Evolutionary conservation across 2,888 invertebrate species (phyloP), one percentile per base, ranked within the genome.

Genomic region (Stenotaenia linearis): DNA sequence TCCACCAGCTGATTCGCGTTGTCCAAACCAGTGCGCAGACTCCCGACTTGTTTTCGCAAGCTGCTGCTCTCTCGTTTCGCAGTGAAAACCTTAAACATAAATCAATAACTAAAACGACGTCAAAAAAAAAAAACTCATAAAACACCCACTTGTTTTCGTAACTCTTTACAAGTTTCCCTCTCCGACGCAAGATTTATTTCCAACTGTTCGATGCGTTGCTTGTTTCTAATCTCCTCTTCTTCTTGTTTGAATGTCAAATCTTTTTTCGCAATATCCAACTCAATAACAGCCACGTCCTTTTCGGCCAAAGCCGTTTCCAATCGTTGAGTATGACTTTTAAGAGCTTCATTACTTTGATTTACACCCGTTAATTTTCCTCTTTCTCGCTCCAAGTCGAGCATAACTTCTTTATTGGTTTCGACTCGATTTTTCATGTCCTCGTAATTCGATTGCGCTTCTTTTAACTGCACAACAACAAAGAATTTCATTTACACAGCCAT

Each of bases 311-410:
- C 84, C 40, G 83, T 83, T 83, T 87, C 87, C 75, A 87, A 82
- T 76, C 84, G 84, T 0, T 82, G 80, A 15, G 85, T 83, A 82
- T 86, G 86, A 69, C 85, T 84, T 81, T 86, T 86, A 35, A 86
- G 82, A 0, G 84, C 83, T 4, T 82, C 78, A 80, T 85, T 85
- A 79, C 84, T 85, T 81, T 86, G 85, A 81, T 84, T 82, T 21
- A 86, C 80, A 74, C 86, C 86, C 84, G 84, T 28, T 75, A 86
- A 82, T 82, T 85, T 83, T 7, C 86, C 86, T 80, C 84, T 84
- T 80, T 87, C 86, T 80, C 84, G 85, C 82, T 87, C 87, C 78
- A 87, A 82, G 40, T 86, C 85, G 35, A 87, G 80, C 23, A 84
- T 83, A 50, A 85, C 82, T 35, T 84, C 82, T 80, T 84, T 83